Base-by-base conservation (phyloP, 2,113 vertebrate species). In the Ondatra zibethicus region DNA sequence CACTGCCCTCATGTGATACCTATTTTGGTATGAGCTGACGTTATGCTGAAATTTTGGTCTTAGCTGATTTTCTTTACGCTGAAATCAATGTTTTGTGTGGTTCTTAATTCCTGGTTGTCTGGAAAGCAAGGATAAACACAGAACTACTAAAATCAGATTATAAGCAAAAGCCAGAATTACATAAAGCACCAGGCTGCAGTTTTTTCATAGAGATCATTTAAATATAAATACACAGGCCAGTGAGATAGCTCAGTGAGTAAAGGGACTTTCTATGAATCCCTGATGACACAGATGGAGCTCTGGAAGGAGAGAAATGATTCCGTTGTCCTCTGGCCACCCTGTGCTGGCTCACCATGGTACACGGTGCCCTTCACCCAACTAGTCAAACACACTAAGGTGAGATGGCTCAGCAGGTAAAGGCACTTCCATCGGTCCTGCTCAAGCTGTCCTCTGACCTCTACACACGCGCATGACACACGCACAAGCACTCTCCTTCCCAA, bases 1-100 rank as follows among this genome's bases (percentile, higher is more conserved):
- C 21, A 75, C 33, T 75, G 61, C 11, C 11, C 33, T 89, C 66
- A 52, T 7, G 45, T 21, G 81, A 12, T 75, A 75, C 36, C 29
- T 66, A 19, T 17, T 82, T 89, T 66, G 31, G 33, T 82, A 68
- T 66, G 86, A 92, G 70, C 75, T 92, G 29, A 91, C 85, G 94
- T 94, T n/a, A 19, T 36, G n/a, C 31, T 68, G 70, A 77, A 89
- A 81, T 92, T 87, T 89, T 66, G 31, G 33, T 82, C 73, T 61
- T 88, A 93, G 70, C 75, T 92, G 23, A 87, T 87, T 76, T 92
- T 95, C 88, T 95, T 96, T n/a, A 19, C 29, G n/a, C 31, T 68
- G 70, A 81, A 86, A 81, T 92, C 47, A 95, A 36, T n/a, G 23
- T n/a, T 94, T 96, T 93, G 16, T 89, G 39, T 88, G 6, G 36